Base-by-base conservation (phyloP, 2,888 invertebrate species). In the Chorisops tibialis region DNA sequence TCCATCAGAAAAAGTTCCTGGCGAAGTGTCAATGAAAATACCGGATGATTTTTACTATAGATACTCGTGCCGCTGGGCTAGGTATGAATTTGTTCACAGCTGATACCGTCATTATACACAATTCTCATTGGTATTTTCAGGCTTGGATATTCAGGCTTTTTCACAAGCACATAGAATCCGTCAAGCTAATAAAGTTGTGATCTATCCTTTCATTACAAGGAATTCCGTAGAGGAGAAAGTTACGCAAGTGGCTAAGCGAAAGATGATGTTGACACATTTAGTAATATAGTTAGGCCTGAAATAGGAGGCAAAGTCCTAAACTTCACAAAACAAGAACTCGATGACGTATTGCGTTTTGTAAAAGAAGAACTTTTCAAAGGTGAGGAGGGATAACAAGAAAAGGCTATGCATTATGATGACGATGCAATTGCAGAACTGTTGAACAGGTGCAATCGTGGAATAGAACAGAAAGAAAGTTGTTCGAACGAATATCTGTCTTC, bases 111-210 rank as follows among this genome's bases (percentile, higher is more conserved):
- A 92, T 99, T 70, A 99, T 99, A 69, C 99, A 97, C 72, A 99
- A 99, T 76, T 96, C 96, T 0, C 99, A 99, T 80, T 99, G 99
- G 99, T 99, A 99, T 86, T 99, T 99, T 0, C 99, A 99, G 80
- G 99, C 99, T 74, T n/a, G n/a, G 99, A 99, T 73, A 98, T 98
- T 68, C 97, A 97, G 79, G 97, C 97, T 1, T 98, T 99, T 79
- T 97, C 96, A 6, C 85, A 99, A 74, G 99, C 99, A 52, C 99
- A 99, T 85, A 90, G 99, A 80, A 99, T 99, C 70, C 99, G 99
- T 21, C 99, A 99, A 79, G 91, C 96, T 1, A 98, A 98, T 76
- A 96, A 96, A 78, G 97, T 99, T 50, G 96, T 99, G 96, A 98
- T 99, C 68, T 99, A 98, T 79, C 92, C 96, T n/a, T n/a, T n/a